Evolutionary conservation across 2,888 invertebrate genomes (phyloP).

Genomic region (Furcula furcula): DNA sequence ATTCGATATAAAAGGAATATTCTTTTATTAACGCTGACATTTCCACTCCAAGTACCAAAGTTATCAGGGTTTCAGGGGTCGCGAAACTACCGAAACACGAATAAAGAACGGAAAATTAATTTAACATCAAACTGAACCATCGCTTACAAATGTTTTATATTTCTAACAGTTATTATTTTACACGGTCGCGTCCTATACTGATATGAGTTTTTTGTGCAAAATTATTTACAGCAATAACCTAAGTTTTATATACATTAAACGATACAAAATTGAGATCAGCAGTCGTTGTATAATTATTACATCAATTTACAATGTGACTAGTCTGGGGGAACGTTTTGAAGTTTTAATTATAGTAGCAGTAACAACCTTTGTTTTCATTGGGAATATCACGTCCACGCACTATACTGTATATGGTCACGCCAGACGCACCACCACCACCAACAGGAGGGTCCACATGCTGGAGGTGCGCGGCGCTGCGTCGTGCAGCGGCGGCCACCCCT

Average conservation of each 20-base stretch:
- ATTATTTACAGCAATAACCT: constrained; percentile 60
- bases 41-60: constrained; percentile 14
- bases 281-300: constrained; percentile 39
- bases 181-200: constrained; percentile 42
- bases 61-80: constrained; percentile 2
- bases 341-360: not conserved
- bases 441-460: constrained; percentile 20
- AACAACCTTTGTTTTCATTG: not conserved
- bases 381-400: not conserved
- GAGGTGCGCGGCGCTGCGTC: constrained; percentile 10
- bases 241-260: constrained; percentile 31
- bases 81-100: constrained; percentile 9
- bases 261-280: constrained; percentile 34
- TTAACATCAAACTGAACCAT: not conserved
- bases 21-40: constrained; percentile 10
- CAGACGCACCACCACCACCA: constrained; percentile 24
- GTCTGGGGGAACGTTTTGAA: constrained; percentile 6
- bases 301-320: constrained; percentile 25
- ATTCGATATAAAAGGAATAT: too few relatives aligned
- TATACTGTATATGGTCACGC: constrained; percentile 42
- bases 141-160: not conserved
- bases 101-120: constrained; percentile 6
- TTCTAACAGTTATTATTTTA: constrained; percentile 26
- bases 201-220: constrained; percentile 67
- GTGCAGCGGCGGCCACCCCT: constrained; percentile 59